Evolutionary conservation across 2,888 invertebrate species (phyloP).

Genomic region (Diaperis boleti): DNA sequence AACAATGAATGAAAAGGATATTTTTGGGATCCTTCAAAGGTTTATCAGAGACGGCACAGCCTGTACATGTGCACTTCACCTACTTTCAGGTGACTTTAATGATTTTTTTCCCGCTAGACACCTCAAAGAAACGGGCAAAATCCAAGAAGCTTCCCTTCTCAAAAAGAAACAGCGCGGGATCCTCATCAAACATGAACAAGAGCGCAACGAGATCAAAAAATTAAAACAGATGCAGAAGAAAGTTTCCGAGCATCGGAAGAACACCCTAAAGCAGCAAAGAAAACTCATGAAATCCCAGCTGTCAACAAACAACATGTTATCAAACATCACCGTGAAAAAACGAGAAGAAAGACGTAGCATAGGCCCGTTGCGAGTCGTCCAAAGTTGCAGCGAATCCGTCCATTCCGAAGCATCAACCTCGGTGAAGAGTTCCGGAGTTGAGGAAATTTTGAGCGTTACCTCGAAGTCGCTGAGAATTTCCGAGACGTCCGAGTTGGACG

Average conservation of each 20-base stretch:
- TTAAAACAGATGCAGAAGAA: constrained; percentile 70
- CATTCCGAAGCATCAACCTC: constrained; percentile 61
- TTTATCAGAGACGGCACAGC: too few relatives aligned
- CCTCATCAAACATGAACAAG: constrained; percentile 75
- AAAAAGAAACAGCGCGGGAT: constrained; percentile 78
- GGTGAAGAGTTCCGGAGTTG: constrained; percentile 52
- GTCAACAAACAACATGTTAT: constrained; percentile 66
- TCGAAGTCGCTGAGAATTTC: constrained; percentile 51
- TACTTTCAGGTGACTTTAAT: constrained; percentile 4
- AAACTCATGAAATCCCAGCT: constrained; percentile 70
- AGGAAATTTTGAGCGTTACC: constrained; percentile 58
- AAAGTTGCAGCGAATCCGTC: constrained; percentile 64
- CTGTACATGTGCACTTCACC: neutral
- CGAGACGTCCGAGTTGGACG: constrained; percentile 8
- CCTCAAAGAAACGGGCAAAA: constrained; percentile 70
- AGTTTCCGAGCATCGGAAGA: constrained; percentile 69
- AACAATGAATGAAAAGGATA: too few relatives aligned
- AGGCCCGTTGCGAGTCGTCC: constrained; percentile 69
- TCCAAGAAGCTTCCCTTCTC: constrained; percentile 71
- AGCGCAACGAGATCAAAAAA: constrained; percentile 76
- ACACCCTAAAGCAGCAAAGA: constrained; percentile 68
- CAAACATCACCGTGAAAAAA: constrained; percentile 65
- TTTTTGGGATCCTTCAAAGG: too few relatives aligned
- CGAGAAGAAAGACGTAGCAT: constrained; percentile 60
- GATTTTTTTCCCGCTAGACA: constrained; percentile 57